Percentiles rank a stretch among this genome's conserved stretches.
Evolutionary conservation across 2,113 vertebrate genomes (phyloP).

Genomic region (Accipiter virgatus): DNA sequence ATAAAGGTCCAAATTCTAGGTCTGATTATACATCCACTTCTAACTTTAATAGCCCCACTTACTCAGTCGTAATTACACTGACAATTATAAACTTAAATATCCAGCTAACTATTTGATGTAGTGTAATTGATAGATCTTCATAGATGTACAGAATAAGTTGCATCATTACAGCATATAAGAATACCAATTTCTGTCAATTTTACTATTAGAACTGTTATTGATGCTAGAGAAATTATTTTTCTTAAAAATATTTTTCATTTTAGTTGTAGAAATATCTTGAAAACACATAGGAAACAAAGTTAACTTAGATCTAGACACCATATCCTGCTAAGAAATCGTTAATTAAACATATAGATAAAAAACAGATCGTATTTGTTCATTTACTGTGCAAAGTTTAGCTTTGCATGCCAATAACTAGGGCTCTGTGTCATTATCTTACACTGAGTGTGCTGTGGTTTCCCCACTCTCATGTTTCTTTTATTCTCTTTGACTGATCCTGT

Average conservation of each 20-base stretch:
- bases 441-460: neutral
- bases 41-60: neutral
- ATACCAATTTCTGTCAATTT: neutral
- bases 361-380: neutral
- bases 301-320: neutral
- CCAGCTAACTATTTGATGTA: neutral
- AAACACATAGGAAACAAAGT: neutral
- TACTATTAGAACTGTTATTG: neutral
- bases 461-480: neutral
- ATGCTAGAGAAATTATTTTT: neutral
- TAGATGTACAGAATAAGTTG: neutral
- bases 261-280: neutral
- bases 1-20: neutral
- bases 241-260: neutral
- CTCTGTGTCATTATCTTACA: neutral
- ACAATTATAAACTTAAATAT: neutral
- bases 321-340: neutral
- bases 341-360: neutral
- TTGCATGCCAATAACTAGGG: neutral
- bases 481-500: neutral
- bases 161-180: neutral
- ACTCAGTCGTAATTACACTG: neutral
- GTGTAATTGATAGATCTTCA: neutral
- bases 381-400: neutral
- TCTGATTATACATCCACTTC: neutral